Percentiles rank a stretch among this genome's conserved stretches.
These are phyloP conservation scores for Anguilla marmorata DNA, from an alignment of 2,797 vertebrate species.

Conservation along the genomic window DNA sequence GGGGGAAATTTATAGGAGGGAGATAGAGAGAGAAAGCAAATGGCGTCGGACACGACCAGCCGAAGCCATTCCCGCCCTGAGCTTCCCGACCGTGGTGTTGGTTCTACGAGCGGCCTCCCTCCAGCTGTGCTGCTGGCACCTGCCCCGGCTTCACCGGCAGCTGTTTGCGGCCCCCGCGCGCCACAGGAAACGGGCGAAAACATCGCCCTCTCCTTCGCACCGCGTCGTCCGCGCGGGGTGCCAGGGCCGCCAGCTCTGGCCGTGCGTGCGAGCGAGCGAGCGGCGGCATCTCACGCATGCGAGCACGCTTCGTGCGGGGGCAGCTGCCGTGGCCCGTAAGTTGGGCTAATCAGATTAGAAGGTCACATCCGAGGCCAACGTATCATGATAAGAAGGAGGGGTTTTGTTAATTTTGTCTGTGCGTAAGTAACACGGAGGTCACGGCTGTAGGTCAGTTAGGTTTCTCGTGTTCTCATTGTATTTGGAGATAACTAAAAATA, in stretches of 20 bases:
- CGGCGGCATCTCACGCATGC: not conserved
- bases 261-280: too few relatives aligned
- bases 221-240: slow-evolving; percentile 3
- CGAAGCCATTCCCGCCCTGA: not conserved
- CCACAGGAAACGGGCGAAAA: slow-evolving; percentile 62
- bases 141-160: slow-evolving; percentile 54
- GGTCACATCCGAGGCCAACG: not conserved
- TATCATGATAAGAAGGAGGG: not conserved
- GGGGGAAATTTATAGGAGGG: slow-evolving; percentile 35
- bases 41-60: slow-evolving; percentile 33
- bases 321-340: not conserved
- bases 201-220: slow-evolving; percentile 49
- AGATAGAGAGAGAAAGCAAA: not conserved
- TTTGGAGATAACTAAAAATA: not conserved
- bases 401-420: slow-evolving; percentile 5
- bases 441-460: not conserved
- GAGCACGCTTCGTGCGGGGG: not conserved
- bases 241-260: not conserved
- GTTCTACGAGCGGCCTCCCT: not conserved
- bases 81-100: not conserved
- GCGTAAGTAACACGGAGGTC: not conserved
- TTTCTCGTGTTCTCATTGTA: not conserved
- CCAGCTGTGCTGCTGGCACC: slow-evolving; percentile 43
- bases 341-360: slow-evolving; percentile 15
- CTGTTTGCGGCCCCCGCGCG: slow-evolving; percentile 60